phyloP scores from a whole-genome alignment of 1,140 invertebrate genomes.

The Lepidurus couesii region DNA sequence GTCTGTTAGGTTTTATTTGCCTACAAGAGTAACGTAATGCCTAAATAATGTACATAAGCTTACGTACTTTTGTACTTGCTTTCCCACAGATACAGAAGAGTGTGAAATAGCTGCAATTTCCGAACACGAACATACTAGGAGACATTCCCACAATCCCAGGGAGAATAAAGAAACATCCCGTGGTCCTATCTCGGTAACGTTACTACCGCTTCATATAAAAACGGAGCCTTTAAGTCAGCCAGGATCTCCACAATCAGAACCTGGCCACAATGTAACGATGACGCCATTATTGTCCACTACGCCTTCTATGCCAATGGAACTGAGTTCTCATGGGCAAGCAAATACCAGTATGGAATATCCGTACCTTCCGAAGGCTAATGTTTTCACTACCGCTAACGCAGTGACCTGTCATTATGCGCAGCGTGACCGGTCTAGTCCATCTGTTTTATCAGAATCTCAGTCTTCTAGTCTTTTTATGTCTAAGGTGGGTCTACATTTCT shows the following conservation, averaged over 20 bases:
- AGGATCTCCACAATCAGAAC: not conserved
- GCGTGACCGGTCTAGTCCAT: not conserved
- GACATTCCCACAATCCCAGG: not conserved
- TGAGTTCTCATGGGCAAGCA: not conserved
- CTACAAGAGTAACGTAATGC: not conserved
- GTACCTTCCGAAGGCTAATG: not conserved
- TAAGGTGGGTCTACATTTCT: not conserved
- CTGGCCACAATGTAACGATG: not conserved
- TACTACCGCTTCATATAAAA: not conserved
- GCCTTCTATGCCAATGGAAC: not conserved
- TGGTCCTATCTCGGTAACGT: not conserved
- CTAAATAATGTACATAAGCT: constrained; percentile 8
- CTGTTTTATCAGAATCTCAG: not conserved
- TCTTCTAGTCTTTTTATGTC: not conserved
- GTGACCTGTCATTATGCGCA: not conserved
- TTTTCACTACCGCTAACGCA: not conserved
- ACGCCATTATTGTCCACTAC: not conserved
- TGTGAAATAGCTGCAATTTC: not conserved
- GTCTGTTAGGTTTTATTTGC: not conserved
- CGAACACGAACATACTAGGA: not conserved
- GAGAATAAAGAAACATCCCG: not conserved
- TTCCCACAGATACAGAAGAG: not conserved
- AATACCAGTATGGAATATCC: not conserved
- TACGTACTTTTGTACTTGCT: not conserved
- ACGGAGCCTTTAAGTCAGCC: constrained; percentile 9